A percentile compares a stretch with the other conserved stretches of the same genome.
Conservation (phyloP, 2,797 vertebrate species). For the Crypturellus tataupa region DNA sequence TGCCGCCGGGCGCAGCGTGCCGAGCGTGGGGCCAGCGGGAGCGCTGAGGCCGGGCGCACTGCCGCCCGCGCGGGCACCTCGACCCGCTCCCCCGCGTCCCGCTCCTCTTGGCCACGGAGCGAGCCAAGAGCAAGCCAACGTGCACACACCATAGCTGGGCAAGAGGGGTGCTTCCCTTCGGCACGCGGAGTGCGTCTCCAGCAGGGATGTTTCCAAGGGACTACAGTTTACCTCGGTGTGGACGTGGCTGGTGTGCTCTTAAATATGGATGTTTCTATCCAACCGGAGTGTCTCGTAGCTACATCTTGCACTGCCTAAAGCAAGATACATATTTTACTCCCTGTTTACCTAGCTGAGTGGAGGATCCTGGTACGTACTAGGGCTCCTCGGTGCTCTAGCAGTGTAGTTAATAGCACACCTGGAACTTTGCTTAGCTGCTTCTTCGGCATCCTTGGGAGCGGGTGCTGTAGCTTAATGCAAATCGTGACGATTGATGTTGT, state of each 20-base stretch:
- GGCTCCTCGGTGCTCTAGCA: not conserved
- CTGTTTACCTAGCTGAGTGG: not conserved
- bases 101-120: too few species aligned
- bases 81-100: too few species aligned
- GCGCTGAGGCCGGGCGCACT: too few species aligned
- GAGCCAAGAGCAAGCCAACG: not conserved
- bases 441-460: not conserved
- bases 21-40: not conserved
- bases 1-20: not conserved
- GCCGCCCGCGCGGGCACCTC: too few species aligned
- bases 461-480: not conserved
- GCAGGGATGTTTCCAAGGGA: not conserved
- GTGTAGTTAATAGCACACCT: not conserved
- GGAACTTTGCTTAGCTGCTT: constrained; percentile 1
- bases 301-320: not conserved
- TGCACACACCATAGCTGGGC: not conserved
- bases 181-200: accelerated
- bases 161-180: not conserved
- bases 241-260: accelerated
- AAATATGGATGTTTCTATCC: not conserved
- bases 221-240: not conserved
- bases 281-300: not conserved
- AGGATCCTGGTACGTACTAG: not conserved
- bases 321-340: not conserved
- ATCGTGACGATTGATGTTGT: not conserved